Evolutionary conservation across 2,888 invertebrate genomes (phyloP), one percentile per base, ranked within the genome.

Genomic region (Dorcus hopei): DNA sequence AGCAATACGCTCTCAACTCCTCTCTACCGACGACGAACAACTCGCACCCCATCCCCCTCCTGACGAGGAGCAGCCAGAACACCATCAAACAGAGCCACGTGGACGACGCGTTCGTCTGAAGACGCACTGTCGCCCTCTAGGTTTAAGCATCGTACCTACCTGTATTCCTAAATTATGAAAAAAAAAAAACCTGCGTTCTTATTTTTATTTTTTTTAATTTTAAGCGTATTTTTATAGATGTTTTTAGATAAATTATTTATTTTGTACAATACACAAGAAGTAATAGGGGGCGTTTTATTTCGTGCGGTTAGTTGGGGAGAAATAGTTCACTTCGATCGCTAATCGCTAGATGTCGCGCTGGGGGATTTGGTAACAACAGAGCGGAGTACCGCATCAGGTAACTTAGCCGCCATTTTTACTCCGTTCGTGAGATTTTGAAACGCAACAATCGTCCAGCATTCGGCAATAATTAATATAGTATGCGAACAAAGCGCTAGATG

Each of bases 1-100:
- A 80, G 61, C 79, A 80, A 63, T 82, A 83, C 68, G 82, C 80
- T 65, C 73, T 81, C 65, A 75, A 76, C 3, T 76, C 77, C 43
- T 75, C 75, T 1, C 58, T 73, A 48, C 76, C 73, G 41, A 66
- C 69, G 14, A 62, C 69, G 33, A 71, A 72, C 49, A 71, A 71
- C 60, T 71, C 73, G 9, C 69, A 71, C 61, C 73, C 73, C 2
- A 58, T 70, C 61, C 72, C 72, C 8, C 59, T 74, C 33, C 53
- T 73, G 23, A 54, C 68, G 23, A 61, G 65, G 53, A 56, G 61
- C 11, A 71, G 70, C 57, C 70, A 70, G n/a, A 56, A 62, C 51
- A 65, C 65, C 41, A 56, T 54, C n/a, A 68, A 65, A 52, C 55
- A 54, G n/a, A 61, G 56, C 61, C 48, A 65, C 49, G 43, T 67